These are phyloP conservation scores for Himalopsyche tibetana DNA, from an alignment of 2,888 invertebrate genomes.

Conservation along the genomic window DNA sequence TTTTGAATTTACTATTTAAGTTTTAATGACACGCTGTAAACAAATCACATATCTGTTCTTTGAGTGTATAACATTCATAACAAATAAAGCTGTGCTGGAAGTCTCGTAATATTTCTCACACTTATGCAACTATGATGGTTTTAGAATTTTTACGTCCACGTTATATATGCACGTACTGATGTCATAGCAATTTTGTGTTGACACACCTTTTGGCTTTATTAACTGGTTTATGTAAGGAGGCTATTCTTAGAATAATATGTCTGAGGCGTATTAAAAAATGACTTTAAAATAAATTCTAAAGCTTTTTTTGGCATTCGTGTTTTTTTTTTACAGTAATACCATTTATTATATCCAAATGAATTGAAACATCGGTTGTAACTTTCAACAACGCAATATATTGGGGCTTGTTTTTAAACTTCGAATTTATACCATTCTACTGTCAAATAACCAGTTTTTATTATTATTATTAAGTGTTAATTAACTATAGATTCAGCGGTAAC, in stretches of 20 bases:
- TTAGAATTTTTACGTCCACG: constrained; percentile 5
- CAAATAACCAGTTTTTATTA: too few relatives aligned
- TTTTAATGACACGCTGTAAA: too few relatives aligned
- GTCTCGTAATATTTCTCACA: not conserved
- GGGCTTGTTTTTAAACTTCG: too few relatives aligned
- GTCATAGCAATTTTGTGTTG: constrained; percentile 6
- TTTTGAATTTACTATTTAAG: too few relatives aligned
- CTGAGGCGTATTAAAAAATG: not conserved
- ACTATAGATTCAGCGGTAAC: too few relatives aligned
- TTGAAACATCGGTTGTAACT: too few relatives aligned
- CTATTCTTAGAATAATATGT: constrained; percentile 8
- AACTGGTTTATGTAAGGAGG: constrained; percentile 22
- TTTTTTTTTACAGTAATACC: too few relatives aligned
- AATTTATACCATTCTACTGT: too few relatives aligned
- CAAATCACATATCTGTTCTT: not conserved
- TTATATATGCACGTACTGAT: not conserved
- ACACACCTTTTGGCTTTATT: constrained; percentile 26
- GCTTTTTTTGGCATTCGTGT: too few relatives aligned
- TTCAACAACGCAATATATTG: too few relatives aligned
- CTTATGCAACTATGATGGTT: constrained; percentile 1
- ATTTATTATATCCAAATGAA: too few relatives aligned
- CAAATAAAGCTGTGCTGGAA: not conserved
- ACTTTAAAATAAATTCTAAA: not conserved
- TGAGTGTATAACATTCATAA: not conserved
- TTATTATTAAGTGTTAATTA: too few relatives aligned